Evolutionary conservation across 2,797 vertebrate genomes (phyloP).

Genomic region (Cuniculus paca): DNA sequence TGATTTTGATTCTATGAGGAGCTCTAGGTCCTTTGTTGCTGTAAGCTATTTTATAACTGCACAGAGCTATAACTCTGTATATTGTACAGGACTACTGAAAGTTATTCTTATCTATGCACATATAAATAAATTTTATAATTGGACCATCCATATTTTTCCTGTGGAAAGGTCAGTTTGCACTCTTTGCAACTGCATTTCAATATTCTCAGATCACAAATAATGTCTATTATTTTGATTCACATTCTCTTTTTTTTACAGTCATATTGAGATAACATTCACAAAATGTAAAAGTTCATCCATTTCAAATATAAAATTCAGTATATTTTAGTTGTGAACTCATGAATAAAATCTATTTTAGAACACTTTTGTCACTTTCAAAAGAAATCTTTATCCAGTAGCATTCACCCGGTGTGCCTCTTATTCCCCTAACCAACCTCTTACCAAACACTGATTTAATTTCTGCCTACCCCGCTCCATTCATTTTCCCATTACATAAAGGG

Average conservation of each 20-base stretch:
- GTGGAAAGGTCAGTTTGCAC: background rate
- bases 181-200: background rate
- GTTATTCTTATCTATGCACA: background rate
- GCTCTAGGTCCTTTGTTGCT: background rate
- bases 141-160: background rate
- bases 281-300: background rate
- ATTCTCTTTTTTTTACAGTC: background rate
- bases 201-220: background rate
- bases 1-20: background rate
- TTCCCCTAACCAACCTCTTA: background rate
- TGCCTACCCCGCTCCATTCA: background rate
- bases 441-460: background rate
- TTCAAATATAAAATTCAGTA: background rate
- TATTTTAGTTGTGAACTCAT: background rate
- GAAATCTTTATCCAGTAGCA: background rate
- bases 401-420: background rate
- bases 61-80: background rate
- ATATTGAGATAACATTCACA: background rate
- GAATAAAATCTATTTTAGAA: conserved; percentile 11
- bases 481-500: background rate
- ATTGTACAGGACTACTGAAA: background rate
- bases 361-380: background rate
- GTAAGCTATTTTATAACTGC: background rate
- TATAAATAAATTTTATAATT: background rate
- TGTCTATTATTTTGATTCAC: background rate